phyloP scores from a whole-genome alignment of 2,888 invertebrate genomes.

The Sclerodermus sp. region DNA sequence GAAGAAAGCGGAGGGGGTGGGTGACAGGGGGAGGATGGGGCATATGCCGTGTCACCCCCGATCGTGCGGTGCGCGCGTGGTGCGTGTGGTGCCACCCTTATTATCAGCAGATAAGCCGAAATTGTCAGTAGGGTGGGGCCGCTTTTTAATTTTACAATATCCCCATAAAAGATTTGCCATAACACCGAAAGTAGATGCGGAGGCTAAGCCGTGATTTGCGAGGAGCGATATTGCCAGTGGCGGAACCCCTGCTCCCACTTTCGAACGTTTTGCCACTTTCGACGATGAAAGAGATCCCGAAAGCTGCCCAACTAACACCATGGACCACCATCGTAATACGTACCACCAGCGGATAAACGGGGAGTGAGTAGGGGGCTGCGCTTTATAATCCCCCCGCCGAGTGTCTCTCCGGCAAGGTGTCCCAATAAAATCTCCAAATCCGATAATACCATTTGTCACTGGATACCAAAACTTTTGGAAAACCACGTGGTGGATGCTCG shows the following conservation, averaged over 20 bases:
- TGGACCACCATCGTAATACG: too few species aligned
- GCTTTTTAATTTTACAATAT: conserved; percentile 56
- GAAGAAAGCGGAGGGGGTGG: conserved; percentile 10
- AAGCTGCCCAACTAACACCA: conserved; percentile 4
- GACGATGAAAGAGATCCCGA: conserved; percentile 9
- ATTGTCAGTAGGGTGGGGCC: conserved; percentile 32
- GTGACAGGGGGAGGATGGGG: conserved; percentile 19
- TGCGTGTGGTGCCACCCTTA: conserved; percentile 33
- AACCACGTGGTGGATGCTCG: too few species aligned
- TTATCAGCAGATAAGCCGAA: conserved; percentile 39
- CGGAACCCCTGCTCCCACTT: conserved; percentile 1
- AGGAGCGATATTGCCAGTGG: conserved; percentile 39
- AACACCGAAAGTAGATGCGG: conserved; percentile 47
- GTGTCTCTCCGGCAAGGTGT: too few species aligned
- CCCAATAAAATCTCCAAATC: too few species aligned
- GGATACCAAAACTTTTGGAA: too few species aligned
- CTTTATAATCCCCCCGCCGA: too few species aligned
- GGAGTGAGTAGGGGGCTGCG: too few species aligned
- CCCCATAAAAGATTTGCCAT: conserved; percentile 54
- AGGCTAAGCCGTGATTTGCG: conserved; percentile 54
- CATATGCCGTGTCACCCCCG: conserved; percentile 38
- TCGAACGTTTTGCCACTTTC: conserved; percentile 7
- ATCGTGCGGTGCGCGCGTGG: conserved; percentile 22
- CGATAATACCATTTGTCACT: too few species aligned
- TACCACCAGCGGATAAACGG: too few species aligned